Evolutionary conservation across 2,797 vertebrate genomes (phyloP).

Genomic region (Crocidura indochinensis): DNA sequence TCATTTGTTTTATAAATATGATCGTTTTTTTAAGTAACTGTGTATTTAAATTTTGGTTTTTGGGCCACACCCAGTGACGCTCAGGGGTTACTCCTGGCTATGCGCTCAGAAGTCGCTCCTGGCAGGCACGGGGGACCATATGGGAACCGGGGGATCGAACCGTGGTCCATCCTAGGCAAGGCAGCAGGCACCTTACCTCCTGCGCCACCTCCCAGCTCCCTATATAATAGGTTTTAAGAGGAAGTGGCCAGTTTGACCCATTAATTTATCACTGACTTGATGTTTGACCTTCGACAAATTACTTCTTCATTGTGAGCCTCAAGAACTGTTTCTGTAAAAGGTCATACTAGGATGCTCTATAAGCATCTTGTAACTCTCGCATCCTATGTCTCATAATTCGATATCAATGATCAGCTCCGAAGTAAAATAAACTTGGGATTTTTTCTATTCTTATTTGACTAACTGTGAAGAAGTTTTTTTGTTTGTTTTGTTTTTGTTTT

Average conservation of each 20-base stretch:
- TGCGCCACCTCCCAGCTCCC: too few species aligned
- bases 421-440: neutral
- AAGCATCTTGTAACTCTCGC: neutral
- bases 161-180: too few species aligned
- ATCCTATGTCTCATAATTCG: neutral
- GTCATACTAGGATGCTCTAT: neutral
- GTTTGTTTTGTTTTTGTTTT: too few species aligned
- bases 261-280: neutral
- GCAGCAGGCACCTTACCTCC: too few species aligned
- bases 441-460: neutral
- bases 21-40: too few species aligned
- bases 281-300: constrained; percentile 13
- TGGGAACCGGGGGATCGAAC: too few species aligned
- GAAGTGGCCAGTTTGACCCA: neutral
- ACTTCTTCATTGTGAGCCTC: neutral
- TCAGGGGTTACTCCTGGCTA: too few species aligned
- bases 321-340: constrained; percentile 17
- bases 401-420: neutral
- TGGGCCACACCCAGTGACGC: too few species aligned
- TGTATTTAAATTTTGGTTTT: too few species aligned
- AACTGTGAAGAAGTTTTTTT: constrained; percentile 1
- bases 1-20: constrained; percentile 25
- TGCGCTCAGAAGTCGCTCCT: too few species aligned
- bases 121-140: too few species aligned
- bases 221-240: constrained; percentile 32